phyloP scores from a whole-genome alignment of 2,113 vertebrate genomes.

The Motacilla alba region DNA sequence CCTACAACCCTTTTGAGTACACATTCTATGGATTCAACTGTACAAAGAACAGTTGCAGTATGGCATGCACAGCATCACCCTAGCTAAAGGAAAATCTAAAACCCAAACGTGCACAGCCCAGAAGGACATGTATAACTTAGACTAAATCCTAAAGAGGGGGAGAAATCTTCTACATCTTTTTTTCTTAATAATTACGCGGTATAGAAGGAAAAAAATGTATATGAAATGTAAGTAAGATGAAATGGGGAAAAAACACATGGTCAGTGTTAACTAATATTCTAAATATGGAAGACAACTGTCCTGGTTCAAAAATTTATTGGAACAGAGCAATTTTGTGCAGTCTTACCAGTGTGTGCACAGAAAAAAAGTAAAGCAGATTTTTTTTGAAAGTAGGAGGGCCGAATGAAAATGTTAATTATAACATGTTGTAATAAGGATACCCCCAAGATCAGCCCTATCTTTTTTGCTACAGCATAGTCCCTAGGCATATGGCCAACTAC shows the following conservation, averaged over 20 bases:
- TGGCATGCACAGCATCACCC: not conserved
- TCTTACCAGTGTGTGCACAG: not conserved
- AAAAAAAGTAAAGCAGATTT: not conserved
- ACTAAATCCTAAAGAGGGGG: not conserved
- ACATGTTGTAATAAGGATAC: conserved; percentile 36
- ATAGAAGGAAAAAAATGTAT: not conserved
- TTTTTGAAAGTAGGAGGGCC: conserved; percentile 8
- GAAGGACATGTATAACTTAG: not conserved
- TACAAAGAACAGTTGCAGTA: not conserved
- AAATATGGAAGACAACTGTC: not conserved
- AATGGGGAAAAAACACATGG: rapidly evolving
- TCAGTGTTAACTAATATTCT: not conserved
- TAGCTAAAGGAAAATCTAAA: not conserved
- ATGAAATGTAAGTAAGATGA: not conserved
- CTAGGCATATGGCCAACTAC: conserved; percentile 65
- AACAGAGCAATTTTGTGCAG: not conserved
- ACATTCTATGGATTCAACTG: not conserved
- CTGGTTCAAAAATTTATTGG: not conserved
- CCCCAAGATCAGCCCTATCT: conserved; percentile 63
- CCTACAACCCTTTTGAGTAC: not conserved
- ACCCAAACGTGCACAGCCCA: not conserved
- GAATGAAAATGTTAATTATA: conserved; percentile 52
- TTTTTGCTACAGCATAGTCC: conserved; percentile 57
- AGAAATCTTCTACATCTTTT: not conserved
- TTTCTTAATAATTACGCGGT: not conserved